A percentile compares a stretch with the other conserved stretches of the same genome.
These are phyloP conservation scores for Lasioglossum zephyrum DNA, from an alignment of 2,888 invertebrate species.

Conservation along the genomic window DNA sequence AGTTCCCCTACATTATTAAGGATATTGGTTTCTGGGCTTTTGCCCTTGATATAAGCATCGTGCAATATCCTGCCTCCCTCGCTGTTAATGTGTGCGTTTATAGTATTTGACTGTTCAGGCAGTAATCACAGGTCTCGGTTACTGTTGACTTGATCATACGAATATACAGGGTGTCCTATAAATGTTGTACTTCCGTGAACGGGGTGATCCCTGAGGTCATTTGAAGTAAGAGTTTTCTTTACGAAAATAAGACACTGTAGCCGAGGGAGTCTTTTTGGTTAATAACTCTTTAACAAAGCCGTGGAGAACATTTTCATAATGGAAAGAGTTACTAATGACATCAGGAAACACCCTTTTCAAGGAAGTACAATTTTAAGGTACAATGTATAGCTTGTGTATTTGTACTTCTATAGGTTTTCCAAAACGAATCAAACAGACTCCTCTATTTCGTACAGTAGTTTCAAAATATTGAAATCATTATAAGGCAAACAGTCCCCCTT, in stretches of 20 bases:
- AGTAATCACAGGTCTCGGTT: slow-evolving; percentile 7
- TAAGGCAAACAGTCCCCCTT: neutral
- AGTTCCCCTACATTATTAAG: slow-evolving; percentile 43
- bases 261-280: too few relatives aligned
- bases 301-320: too few relatives aligned
- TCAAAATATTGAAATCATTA: neutral
- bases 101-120: slow-evolving; percentile 2
- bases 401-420: too few relatives aligned
- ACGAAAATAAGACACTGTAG: too few relatives aligned
- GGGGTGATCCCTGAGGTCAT: too few relatives aligned
- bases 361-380: too few relatives aligned
- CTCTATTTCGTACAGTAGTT: neutral
- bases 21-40: slow-evolving; percentile 45
- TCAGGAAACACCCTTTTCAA: too few relatives aligned
- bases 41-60: slow-evolving; percentile 24
- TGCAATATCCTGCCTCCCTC: slow-evolving; percentile 43
- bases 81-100: neutral
- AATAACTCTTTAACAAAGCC: too few relatives aligned
- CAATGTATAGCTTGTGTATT: too few relatives aligned
- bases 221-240: too few relatives aligned
- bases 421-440: too few relatives aligned
- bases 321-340: too few relatives aligned
- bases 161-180: neutral
- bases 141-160: neutral
- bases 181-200: neutral